These are phyloP conservation scores for Sparidentex hasta DNA, from an alignment of 2,797 vertebrate genomes.

Conservation along the genomic window DNA sequence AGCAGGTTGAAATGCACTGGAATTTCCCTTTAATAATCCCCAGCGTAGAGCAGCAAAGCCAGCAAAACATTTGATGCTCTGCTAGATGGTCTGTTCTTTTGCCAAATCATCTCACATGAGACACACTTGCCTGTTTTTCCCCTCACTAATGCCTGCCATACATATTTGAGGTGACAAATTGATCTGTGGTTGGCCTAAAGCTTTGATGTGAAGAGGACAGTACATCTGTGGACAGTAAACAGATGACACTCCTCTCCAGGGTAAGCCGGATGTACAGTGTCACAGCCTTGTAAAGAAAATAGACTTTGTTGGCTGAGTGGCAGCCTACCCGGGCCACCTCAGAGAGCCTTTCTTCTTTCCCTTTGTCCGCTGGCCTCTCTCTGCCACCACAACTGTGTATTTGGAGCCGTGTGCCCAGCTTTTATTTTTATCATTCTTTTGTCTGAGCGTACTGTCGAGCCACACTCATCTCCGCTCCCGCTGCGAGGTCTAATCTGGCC, in stretches of 20 bases:
- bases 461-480: constrained; percentile 52
- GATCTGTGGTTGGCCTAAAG: constrained; percentile 19
- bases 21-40: neutral
- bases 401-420: constrained; percentile 28
- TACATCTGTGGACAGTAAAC: constrained; percentile 33
- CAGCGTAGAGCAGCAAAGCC: neutral
- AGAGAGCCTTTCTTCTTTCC: constrained; percentile 26
- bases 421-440: constrained; percentile 65
- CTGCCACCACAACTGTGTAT: constrained; percentile 44
- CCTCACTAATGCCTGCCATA: neutral
- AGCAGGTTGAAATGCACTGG: neutral
- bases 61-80: neutral
- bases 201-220: constrained; percentile 15
- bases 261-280: constrained; percentile 26
- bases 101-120: constrained; percentile 3
- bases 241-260: constrained; percentile 17
- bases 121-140: neutral
- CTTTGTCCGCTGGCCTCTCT: constrained; percentile 56
- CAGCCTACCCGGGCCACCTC: constrained; percentile 46
- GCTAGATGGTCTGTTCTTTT: neutral
- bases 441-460: constrained; percentile 44
- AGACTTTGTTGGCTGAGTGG: constrained; percentile 31
- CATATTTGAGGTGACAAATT: constrained; percentile 28
- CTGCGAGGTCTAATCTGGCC: constrained; percentile 75
- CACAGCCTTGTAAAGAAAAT: constrained; percentile 33